Evolutionary conservation across 1,140 invertebrate species (phyloP), one percentile per base, ranked within the genome.

Genomic region (Nasonia giraulti): DNA sequence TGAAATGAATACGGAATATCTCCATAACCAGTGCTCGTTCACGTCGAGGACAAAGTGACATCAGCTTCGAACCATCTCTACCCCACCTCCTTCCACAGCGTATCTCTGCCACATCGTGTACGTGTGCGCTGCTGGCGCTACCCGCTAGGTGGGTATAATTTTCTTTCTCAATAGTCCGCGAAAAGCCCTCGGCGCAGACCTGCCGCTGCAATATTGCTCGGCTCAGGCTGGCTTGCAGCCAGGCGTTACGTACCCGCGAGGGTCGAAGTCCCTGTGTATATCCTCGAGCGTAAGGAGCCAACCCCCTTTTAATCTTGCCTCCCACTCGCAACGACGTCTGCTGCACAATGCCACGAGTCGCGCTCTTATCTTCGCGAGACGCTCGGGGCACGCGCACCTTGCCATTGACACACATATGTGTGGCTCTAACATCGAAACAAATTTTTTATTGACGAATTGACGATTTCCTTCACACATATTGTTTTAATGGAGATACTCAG

Each of bases 301-400:
- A 62, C 7, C 71, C 17, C 37, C 74, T 83, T 83, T 83, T 83
- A 83, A 83, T 83, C 82, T 69, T 14, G 40, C 47, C 74, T 50
- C 12, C 47, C 47, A 50, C 47, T 4, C 47, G 2, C 11, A 27
- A 27, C 82, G 37, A 74, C 37, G 50, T 83, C 50, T 31, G 33
- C 71, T 37, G 71, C 71, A 74, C 71, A 73, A 73, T 73, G 2
- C 62, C 62, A 17, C 66, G 5, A 68, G 17, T 68, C 31, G 71
- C 33, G 33, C 27, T n/a, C 47, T 50, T 50, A 50, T 50, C 47
- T 50, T 50, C 71, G 71, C 71, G 33, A 40, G 71, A 27, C 71
- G 71, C 71, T 31, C 12, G 47, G 47, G 47, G 47, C 47, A 17
- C 11, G 12, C 47, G 47, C 47, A 50, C 12, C 47, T 50, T 17